These are phyloP conservation scores for Orthosia incerta DNA, from an alignment of 2,888 invertebrate species.

Conservation along the genomic window DNA sequence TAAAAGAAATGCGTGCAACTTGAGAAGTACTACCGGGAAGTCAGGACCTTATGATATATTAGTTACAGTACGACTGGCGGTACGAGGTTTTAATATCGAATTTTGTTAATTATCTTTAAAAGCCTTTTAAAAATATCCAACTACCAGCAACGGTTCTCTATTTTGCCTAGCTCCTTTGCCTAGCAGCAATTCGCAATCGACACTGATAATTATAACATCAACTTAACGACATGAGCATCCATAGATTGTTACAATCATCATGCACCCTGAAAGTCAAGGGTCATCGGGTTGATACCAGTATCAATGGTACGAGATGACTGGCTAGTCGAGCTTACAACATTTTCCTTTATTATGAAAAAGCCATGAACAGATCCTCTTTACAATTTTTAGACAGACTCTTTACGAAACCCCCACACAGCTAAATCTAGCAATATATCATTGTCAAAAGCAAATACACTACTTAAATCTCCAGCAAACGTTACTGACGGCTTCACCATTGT, in stretches of 20 bases:
- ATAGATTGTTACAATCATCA: too few species aligned
- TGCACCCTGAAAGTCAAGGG: too few species aligned
- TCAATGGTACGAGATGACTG: neutral
- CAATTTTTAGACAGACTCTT: neutral
- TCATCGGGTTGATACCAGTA: too few species aligned
- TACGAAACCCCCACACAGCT: neutral
- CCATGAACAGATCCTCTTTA: neutral
- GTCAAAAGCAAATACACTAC: conserved; percentile 30
- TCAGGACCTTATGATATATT: neutral
- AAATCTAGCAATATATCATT: conserved; percentile 27
- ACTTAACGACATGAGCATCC: neutral
- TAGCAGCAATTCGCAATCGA: too few species aligned
- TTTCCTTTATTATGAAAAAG: neutral
- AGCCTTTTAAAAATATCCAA: too few species aligned
- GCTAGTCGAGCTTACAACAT: neutral
- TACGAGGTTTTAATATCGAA: too few species aligned
- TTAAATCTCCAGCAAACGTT: conserved; percentile 13
- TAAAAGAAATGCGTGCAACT: neutral
- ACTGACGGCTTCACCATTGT: conserved; percentile 39
- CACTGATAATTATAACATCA: too few species aligned
- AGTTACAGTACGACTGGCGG: neutral
- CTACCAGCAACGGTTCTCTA: too few species aligned
- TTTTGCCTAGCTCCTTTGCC: too few species aligned
- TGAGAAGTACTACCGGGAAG: conserved; percentile 3
- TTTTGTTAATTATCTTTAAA: too few species aligned